These are phyloP conservation scores for Mesembrinibis cayennensis DNA, from an alignment of 2,113 vertebrate genomes.

Conservation along the genomic window DNA sequence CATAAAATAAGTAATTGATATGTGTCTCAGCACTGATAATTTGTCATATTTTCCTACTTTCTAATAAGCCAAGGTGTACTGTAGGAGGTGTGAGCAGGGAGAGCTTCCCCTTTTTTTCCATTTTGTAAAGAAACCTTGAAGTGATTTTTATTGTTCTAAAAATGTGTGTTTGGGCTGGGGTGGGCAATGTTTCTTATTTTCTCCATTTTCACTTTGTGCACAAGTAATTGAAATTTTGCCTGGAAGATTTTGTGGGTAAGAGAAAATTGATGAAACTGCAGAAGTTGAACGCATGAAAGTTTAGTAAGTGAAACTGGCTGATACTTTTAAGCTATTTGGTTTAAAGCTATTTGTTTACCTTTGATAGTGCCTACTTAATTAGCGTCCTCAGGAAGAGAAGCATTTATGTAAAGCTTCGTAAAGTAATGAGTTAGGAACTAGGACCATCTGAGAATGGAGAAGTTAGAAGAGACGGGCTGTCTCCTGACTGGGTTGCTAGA, in stretches of 20 bases:
- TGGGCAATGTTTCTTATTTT: background rate
- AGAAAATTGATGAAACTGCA: background rate
- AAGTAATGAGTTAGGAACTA: background rate
- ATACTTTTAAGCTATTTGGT: background rate
- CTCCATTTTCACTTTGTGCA: background rate
- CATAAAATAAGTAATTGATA: background rate
- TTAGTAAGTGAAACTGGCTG: background rate
- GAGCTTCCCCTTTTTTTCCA: background rate
- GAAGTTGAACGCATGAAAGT: background rate
- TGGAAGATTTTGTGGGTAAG: background rate
- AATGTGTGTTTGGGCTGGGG: background rate
- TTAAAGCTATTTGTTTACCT: conserved; percentile 7
- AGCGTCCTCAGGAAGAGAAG: background rate
- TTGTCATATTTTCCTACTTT: background rate
- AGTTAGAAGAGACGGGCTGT: background rate
- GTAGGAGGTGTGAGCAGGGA: background rate
- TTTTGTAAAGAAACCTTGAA: background rate
- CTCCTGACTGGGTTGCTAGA: background rate
- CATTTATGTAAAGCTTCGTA: background rate
- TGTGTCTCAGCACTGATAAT: background rate
- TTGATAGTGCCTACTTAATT: background rate
- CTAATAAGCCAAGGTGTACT: background rate
- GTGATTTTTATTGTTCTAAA: background rate
- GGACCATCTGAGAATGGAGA: background rate
- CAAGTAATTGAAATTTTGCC: background rate